Percentiles rank a stretch among this genome's conserved stretches.
These are phyloP conservation scores for Apodemus sylvaticus DNA, from an alignment of 2,113 vertebrate species.

Conservation along the genomic window DNA sequence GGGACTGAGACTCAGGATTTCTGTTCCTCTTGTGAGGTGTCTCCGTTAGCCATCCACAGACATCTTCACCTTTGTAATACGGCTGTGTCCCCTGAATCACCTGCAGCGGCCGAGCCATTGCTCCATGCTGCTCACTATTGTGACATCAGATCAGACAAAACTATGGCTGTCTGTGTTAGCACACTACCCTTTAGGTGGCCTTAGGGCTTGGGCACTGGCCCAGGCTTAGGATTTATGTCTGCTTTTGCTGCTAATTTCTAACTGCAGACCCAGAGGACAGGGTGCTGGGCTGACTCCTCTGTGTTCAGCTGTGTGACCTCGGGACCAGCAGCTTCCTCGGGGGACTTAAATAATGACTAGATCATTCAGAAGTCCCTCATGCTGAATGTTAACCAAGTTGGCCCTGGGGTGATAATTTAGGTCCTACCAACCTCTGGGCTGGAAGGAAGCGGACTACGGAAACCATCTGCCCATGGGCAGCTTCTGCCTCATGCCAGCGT, in stretches of 20 bases:
- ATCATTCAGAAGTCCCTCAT: neutral
- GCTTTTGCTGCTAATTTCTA: neutral
- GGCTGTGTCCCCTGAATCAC: neutral
- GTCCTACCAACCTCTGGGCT: neutral
- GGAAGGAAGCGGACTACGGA: neutral
- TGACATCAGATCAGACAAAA: neutral
- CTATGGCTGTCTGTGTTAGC: neutral
- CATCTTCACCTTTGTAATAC: neutral
- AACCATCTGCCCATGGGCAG: neutral
- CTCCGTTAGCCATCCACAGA: neutral
- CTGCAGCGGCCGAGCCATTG: neutral
- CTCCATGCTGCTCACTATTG: neutral
- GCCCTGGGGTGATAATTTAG: neutral
- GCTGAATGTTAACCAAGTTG: neutral
- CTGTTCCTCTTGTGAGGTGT: neutral
- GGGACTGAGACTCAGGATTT: constrained; percentile 5
- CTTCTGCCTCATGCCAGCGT: neutral
- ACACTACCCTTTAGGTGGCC: neutral
- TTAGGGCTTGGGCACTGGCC: neutral
- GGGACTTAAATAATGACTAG: neutral
- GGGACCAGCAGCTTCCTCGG: neutral
- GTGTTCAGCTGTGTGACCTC: neutral
- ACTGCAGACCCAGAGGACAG: neutral
- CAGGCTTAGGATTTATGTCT: neutral
- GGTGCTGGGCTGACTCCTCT: neutral